A percentile compares a stretch with the other conserved stretches of the same genome.
Conservation (phyloP, 1,140 invertebrate species). For the Nomia melanderi region DNA sequence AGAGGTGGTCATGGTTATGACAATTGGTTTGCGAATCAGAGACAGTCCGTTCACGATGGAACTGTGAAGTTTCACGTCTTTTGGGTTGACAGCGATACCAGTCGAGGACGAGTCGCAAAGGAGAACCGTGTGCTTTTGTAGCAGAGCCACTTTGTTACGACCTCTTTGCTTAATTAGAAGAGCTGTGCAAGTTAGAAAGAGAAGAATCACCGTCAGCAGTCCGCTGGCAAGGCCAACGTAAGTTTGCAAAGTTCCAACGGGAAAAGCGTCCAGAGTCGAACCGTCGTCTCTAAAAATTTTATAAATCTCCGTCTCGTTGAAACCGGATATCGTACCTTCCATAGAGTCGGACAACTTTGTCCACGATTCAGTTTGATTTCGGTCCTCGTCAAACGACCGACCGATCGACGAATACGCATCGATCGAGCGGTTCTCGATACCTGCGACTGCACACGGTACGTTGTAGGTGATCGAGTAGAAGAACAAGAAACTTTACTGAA, state of each 20-base stretch:
- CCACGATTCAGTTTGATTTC: slow-evolving; percentile 62
- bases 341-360: slow-evolving; percentile 10
- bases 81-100: slow-evolving; percentile 85
- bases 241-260: slow-evolving; percentile 84
- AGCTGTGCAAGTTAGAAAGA: slow-evolving; percentile 86
- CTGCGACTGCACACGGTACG: slow-evolving; percentile 61
- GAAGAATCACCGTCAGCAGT: slow-evolving; percentile 86
- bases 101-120: slow-evolving; percentile 77
- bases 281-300: slow-evolving; percentile 56
- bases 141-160: slow-evolving; percentile 85
- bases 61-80: slow-evolving; percentile 84
- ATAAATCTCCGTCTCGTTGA: slow-evolving; percentile 70
- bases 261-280: slow-evolving; percentile 84
- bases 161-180: slow-evolving; percentile 87
- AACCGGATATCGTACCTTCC: slow-evolving; percentile 54
- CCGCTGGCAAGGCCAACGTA: slow-evolving; percentile 92
- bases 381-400: slow-evolving; percentile 69
- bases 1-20: not conserved
- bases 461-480: not conserved
- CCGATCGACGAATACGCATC: slow-evolving; percentile 67
- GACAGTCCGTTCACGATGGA: slow-evolving; percentile 83
- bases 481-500: too few species aligned
- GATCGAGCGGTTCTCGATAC: slow-evolving; percentile 78
- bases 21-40: slow-evolving; percentile 20
- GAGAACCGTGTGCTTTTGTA: slow-evolving; percentile 86